These are phyloP conservation scores for Brachyhypopomus occidentalis DNA, from an alignment of 2,113 vertebrate genomes.

Conservation along the genomic window DNA sequence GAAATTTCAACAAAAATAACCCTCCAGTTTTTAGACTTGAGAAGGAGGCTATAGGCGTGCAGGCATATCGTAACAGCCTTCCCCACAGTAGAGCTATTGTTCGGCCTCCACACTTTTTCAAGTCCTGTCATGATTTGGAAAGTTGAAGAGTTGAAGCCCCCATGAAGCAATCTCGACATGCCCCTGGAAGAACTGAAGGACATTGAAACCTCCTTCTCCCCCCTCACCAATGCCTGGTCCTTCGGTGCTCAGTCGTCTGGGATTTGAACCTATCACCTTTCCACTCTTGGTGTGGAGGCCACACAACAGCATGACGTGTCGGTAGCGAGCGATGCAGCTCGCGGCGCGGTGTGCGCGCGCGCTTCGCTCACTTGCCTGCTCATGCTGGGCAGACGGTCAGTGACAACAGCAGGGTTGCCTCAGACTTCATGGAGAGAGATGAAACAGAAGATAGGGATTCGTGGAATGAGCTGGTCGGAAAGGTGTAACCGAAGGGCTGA, in stretches of 20 bases:
- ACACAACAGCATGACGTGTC: not conserved
- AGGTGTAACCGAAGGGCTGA: not conserved
- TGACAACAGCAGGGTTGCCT: slow-evolving; percentile 6
- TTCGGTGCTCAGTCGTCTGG: not conserved
- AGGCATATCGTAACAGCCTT: not conserved
- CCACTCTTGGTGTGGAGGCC: slow-evolving; percentile 1
- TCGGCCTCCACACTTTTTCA: not conserved
- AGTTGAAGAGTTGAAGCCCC: not conserved
- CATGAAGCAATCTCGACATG: too few species aligned
- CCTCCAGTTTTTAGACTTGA: not conserved
- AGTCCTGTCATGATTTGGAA: not conserved
- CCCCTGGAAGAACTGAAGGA: too few species aligned
- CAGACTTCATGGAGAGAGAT: not conserved
- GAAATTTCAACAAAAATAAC: too few species aligned
- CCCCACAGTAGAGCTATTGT: slow-evolving; percentile 14
- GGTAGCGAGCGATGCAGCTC: not conserved
- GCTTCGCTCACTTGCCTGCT: not conserved
- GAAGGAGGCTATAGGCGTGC: not conserved
- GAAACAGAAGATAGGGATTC: not conserved
- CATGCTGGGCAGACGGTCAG: not conserved
- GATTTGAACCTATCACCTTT: not conserved
- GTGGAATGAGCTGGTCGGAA: not conserved
- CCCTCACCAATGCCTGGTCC: not conserved
- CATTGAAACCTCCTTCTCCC: too few species aligned
- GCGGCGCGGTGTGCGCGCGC: not conserved